phyloP scores from a whole-genome alignment of 2,888 invertebrate species.

The Amiota mariae region DNA sequence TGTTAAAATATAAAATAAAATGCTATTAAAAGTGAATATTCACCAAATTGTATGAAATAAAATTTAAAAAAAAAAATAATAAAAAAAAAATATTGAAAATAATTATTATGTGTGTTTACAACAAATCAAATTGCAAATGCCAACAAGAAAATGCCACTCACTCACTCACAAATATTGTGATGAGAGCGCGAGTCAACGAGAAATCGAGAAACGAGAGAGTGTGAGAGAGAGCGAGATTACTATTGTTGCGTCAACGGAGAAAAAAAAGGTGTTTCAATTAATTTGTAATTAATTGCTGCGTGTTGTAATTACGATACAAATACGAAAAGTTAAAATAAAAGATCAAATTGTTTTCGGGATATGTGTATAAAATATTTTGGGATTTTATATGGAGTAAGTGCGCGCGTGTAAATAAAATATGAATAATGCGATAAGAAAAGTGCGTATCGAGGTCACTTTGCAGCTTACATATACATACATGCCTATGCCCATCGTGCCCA shows the following conservation, averaged over 20 bases:
- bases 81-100: not conserved
- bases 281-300: conserved; percentile 59
- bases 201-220: conserved; percentile 16
- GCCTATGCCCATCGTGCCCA: not conserved
- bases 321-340: not conserved
- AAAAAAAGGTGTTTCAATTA: conserved; percentile 59
- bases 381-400: not conserved
- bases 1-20: too few species aligned
- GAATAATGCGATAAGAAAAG: conserved; percentile 29
- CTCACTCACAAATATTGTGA: not conserved
- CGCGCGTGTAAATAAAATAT: not conserved
- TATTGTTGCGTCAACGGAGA: conserved; percentile 60
- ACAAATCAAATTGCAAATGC: not conserved
- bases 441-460: conserved; percentile 53
- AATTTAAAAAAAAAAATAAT: not conserved
- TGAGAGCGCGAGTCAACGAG: conserved; percentile 32
- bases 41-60: too few species aligned
- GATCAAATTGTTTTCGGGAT: not conserved
- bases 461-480: not conserved
- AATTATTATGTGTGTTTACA: conserved; percentile 1
- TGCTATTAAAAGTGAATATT: too few species aligned
- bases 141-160: not conserved
- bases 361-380: not conserved
- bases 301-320: conserved; percentile 38
- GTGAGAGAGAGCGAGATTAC: conserved; percentile 41